phyloP scores from a whole-genome alignment of 1,140 invertebrate species.

The Drosophila melanogaster region DNA sequence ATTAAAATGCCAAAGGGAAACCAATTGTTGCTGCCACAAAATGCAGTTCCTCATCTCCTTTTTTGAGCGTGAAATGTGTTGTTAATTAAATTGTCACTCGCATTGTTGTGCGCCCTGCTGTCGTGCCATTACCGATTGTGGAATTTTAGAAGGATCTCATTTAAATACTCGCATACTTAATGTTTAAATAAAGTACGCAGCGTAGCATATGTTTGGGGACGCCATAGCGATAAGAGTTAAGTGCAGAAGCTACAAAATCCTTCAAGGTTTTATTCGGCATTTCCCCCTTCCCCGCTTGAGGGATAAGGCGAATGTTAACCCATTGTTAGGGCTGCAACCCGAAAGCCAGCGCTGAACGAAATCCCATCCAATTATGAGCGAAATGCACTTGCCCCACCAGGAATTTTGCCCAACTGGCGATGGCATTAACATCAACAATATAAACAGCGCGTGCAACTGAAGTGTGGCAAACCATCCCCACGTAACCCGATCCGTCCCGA shows the following conservation, averaged over 20 bases:
- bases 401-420: conserved; percentile 38
- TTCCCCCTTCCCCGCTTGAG: conserved; percentile 2
- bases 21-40: conserved; percentile 66
- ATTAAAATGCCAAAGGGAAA: conserved; percentile 61
- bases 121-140: conserved; percentile 46
- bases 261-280: conserved; percentile 2
- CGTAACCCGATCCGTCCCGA: no score
- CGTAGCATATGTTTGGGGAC: not conserved
- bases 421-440: conserved; percentile 58
- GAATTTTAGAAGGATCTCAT: conserved; percentile 1
- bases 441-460: conserved; percentile 48
- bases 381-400: conserved; percentile 42
- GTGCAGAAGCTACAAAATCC: conserved; percentile 2
- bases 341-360: conserved; percentile 16
- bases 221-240: not conserved
- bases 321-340: conserved; percentile 19
- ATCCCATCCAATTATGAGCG: conserved; percentile 62
- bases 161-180: conserved; percentile 1
- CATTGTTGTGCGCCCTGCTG: conserved; percentile 31
- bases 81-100: conserved; percentile 73
- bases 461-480: conserved; percentile 12
- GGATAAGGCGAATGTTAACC: conserved; percentile 29
- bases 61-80: conserved; percentile 42
- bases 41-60: conserved; percentile 1
- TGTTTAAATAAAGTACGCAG: not conserved